Evolutionary conservation across 2,888 invertebrate species (phyloP), one percentile per base, ranked within the genome.

Genomic region (Linyphia triangularis): DNA sequence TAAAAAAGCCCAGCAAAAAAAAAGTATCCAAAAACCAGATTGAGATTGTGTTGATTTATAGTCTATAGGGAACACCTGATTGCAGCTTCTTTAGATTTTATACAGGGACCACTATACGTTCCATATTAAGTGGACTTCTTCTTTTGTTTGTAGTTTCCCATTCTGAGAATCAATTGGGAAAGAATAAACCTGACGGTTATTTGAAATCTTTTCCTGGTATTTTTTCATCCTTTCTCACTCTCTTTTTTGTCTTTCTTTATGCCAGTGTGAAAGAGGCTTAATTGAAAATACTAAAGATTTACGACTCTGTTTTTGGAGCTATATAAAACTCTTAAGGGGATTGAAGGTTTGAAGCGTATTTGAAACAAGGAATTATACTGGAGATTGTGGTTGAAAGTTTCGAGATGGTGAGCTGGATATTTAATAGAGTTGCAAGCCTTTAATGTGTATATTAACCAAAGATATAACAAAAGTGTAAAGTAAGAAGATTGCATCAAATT

Each of bases 201-300:
- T 79, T 51, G 78, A 79, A 79, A 51, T 79, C 51, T 67, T 40
- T 40, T 67, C 30, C 19, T 40, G n/a, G 22, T 61, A n/a, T 63
- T n/a, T 40, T 9, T 63, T n/a, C n/a, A 37, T 13, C 16, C 19
- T 40, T 19, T 22, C 24, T 70, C 24, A 16, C 16, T 69, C 6
- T 43, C 22, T 30, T 19, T 10, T 33, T 30, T n/a, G 28, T 67
- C 33, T 30, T 33, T 33, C 19, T 19, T 33, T 19, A 10, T 16
- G 6, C 59, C 30, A 61, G 40, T 19, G 43, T 43, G 61, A 67
- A 79, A 67, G 79, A 30, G 51, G 30, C 67, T 79, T 79, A 79
- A 79, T 79, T 79, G 79, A 79, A 79, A 79, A 67, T 51, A 67
- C 79, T 19, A 51, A 65, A 79, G 79, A 79, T 79, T 67, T 79